Percentiles rank a stretch among this genome's conserved stretches.
Evolutionary conservation across 1,140 invertebrate species (phyloP).

Genomic region (Penaeus indicus): DNA sequence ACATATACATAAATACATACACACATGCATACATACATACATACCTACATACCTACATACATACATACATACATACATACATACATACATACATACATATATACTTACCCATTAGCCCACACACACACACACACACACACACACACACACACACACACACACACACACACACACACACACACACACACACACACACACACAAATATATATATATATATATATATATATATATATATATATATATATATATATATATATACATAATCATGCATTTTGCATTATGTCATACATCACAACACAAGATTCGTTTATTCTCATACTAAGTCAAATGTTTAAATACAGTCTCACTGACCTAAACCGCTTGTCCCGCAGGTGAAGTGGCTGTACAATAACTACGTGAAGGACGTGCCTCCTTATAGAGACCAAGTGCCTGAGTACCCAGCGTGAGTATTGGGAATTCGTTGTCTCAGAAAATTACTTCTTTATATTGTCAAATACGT

Average conservation of each 20-base stretch:
- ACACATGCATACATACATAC: too few relatives aligned
- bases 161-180: too few relatives aligned
- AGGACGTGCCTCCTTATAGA: constrained; percentile 96
- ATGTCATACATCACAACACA: background rate
- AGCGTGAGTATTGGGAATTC: constrained; percentile 75
- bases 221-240: too few relatives aligned
- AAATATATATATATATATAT: background rate
- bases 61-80: too few relatives aligned
- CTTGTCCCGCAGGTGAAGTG: constrained; percentile 79
- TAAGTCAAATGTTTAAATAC: background rate
- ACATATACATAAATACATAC: too few relatives aligned
- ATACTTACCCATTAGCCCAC: too few relatives aligned
- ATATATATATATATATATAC: background rate
- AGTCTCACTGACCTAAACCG: background rate
- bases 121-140: too few relatives aligned
- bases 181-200: too few relatives aligned
- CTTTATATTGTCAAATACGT: background rate
- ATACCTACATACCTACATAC: too few relatives aligned
- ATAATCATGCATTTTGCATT: background rate
- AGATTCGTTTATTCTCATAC: background rate
- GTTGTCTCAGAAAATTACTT: constrained; percentile 11
- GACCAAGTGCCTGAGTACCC: constrained; percentile 95
- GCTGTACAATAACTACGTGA: constrained; percentile 99
- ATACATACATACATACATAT: too few relatives aligned
- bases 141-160: too few relatives aligned